These are phyloP conservation scores for Nemapogon koenigi DNA, from an alignment of 2,888 invertebrate species.

Conservation along the genomic window DNA sequence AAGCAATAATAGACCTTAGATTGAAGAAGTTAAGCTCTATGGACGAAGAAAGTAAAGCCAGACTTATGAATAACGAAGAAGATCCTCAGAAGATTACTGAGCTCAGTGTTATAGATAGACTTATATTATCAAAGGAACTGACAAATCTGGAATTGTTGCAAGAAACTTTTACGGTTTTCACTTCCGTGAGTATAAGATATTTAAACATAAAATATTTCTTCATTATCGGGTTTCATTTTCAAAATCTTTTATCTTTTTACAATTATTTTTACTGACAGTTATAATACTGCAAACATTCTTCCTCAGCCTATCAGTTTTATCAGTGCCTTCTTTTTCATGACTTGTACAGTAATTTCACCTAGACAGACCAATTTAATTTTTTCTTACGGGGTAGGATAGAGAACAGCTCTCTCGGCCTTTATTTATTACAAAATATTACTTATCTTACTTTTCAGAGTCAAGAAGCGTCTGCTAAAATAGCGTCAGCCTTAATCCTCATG, in stretches of 20 bases:
- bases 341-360: no score
- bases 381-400: no score
- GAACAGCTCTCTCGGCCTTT: no score
- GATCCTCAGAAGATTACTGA: constrained; percentile 28
- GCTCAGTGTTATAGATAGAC: constrained; percentile 43
- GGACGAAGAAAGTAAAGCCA: constrained; percentile 18
- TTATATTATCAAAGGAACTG: constrained; percentile 35
- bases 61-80: constrained; percentile 25
- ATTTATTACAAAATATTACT: no score
- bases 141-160: constrained; percentile 24
- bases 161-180: constrained; percentile 46
- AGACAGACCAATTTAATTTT: no score
- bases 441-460: constrained; percentile 47
- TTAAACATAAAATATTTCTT: no score
- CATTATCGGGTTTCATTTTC: no score
- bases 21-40: constrained; percentile 22
- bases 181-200: constrained; percentile 33
- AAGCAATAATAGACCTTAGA: constrained; percentile 24
- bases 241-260: no score
- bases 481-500: constrained; percentile 39
- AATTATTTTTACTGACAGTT: no score
- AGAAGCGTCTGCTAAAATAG: constrained; percentile 45
- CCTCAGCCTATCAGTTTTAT: no score
- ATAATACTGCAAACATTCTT: no score
- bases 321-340: no score